Percentiles rank a stretch among this genome's conserved stretches.
Evolutionary conservation across 2,113 vertebrate species (phyloP).

Genomic region (Malurus cyaneus): DNA sequence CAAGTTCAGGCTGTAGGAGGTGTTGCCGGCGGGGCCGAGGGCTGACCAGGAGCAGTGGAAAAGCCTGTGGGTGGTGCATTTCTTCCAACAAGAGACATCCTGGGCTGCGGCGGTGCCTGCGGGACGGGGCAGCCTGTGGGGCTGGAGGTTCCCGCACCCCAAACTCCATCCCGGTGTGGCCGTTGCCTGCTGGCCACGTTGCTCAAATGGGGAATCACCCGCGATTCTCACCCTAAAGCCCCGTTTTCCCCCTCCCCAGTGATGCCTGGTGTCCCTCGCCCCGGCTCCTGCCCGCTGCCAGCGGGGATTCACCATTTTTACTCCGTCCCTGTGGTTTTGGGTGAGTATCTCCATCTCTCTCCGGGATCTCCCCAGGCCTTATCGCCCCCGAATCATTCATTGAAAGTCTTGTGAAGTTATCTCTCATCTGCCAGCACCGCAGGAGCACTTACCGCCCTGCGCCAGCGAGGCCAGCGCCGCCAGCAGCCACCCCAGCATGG

Average conservation of each 20-base stretch:
- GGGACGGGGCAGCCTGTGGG: neutral
- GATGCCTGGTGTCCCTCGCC: rapidly evolving
- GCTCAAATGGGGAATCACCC: rapidly evolving
- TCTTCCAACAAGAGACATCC: conserved; percentile 62
- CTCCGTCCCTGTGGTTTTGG: neutral
- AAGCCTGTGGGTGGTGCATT: rapidly evolving
- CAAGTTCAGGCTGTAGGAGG: conserved; percentile 55
- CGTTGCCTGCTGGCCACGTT: rapidly evolving
- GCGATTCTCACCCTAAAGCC: neutral
- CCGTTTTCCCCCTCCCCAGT: neutral
- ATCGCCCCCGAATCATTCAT: neutral
- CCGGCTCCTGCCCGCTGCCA: rapidly evolving
- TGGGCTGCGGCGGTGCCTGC: neutral
- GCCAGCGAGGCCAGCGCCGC: neutral
- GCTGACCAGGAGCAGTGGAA: conserved; percentile 62
- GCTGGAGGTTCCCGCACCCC: neutral
- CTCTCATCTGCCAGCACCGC: neutral
- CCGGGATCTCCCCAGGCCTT: neutral
- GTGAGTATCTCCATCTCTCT: neutral
- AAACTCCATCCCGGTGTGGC: neutral
- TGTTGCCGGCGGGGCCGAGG: neutral
- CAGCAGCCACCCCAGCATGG: neutral
- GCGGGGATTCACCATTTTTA: neutral
- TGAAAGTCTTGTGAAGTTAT: conserved; percentile 9
- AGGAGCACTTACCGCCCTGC: conserved; percentile 26